Conservation (phyloP, 2,888 invertebrate species). For the Lasioglossum marginatum region DNA sequence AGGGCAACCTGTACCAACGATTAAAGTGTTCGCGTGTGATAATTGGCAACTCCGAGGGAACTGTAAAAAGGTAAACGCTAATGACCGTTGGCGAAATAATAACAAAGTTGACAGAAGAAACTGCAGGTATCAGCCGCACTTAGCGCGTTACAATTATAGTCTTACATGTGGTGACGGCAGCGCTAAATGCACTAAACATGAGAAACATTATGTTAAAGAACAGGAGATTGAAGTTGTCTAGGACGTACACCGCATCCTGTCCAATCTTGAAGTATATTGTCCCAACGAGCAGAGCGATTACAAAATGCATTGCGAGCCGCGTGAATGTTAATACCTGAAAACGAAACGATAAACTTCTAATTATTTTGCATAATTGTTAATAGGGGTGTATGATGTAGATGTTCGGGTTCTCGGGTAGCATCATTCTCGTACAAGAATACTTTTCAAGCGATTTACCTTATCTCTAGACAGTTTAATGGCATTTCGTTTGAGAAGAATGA, state of each 20-base stretch:
- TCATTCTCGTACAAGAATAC: no score
- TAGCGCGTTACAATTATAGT: conserved; percentile 69
- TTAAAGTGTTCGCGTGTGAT: conserved; percentile 94
- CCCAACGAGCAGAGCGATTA: conserved; percentile 93
- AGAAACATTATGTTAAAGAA: conserved; percentile 97
- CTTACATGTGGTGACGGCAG: conserved; percentile 96
- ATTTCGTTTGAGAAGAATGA: conserved; percentile 88
- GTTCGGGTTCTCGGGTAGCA: background rate
- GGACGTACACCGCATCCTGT: conserved; percentile 92
- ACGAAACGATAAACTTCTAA: background rate
- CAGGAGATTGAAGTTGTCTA: conserved; percentile 94
- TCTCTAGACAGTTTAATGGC: conserved; percentile 89
- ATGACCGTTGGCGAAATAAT: background rate
- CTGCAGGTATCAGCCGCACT: background rate
- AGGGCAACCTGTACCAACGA: conserved; percentile 94
- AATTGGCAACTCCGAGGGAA: conserved; percentile 93
- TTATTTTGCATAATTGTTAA: background rate
- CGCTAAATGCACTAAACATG: conserved; percentile 97
- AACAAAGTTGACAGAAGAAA: background rate
- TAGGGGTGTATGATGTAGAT: background rate
- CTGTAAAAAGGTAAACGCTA: conserved; percentile 84
- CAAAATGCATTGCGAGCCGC: conserved; percentile 91
- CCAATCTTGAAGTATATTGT: conserved; percentile 94
- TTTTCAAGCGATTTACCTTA: conserved; percentile 50
- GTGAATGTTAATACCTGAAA: conserved; percentile 90